These are phyloP conservation scores for Cheilosia vernalis DNA, from an alignment of 2,888 invertebrate species.

Conservation along the genomic window DNA sequence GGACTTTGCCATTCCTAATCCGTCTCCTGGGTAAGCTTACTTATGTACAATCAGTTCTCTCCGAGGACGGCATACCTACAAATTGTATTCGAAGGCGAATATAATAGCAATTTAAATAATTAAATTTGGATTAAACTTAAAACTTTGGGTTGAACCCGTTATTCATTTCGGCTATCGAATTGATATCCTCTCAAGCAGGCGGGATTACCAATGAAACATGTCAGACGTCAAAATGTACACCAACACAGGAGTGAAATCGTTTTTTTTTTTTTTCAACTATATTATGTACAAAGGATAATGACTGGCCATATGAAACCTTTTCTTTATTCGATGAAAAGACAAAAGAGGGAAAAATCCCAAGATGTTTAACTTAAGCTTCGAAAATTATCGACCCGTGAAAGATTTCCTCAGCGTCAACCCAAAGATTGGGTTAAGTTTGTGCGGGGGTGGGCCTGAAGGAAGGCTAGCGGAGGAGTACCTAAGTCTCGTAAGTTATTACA, in stretches of 20 bases:
- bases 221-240: slow-evolving; percentile 41
- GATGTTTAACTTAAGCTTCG: slow-evolving; percentile 28
- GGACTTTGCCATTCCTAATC: slow-evolving; percentile 8
- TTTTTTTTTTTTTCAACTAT: slow-evolving; percentile 35
- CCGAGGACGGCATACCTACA: background rate
- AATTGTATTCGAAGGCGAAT: slow-evolving; percentile 10
- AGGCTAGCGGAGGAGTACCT: background rate
- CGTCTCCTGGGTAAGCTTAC: background rate
- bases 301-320: slow-evolving; percentile 46
- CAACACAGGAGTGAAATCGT: slow-evolving; percentile 19
- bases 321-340: background rate
- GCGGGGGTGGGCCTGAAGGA: background rate
- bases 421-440: background rate
- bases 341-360: background rate
- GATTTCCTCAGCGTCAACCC: slow-evolving; percentile 38
- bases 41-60: slow-evolving; percentile 9
- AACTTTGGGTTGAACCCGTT: slow-evolving; percentile 23
- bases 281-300: slow-evolving; percentile 57
- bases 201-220: slow-evolving; percentile 52
- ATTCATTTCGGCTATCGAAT: slow-evolving; percentile 30
- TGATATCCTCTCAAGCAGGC: slow-evolving; percentile 35
- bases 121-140: slow-evolving; percentile 62
- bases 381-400: slow-evolving; percentile 48
- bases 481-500: slow-evolving; percentile 44
- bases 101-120: slow-evolving; percentile 67